Percentiles rank a stretch among this genome's conserved stretches.
These are phyloP conservation scores for Pristionchus exspectatus DNA, from an alignment of 2,888 invertebrate species.

Conservation along the genomic window DNA sequence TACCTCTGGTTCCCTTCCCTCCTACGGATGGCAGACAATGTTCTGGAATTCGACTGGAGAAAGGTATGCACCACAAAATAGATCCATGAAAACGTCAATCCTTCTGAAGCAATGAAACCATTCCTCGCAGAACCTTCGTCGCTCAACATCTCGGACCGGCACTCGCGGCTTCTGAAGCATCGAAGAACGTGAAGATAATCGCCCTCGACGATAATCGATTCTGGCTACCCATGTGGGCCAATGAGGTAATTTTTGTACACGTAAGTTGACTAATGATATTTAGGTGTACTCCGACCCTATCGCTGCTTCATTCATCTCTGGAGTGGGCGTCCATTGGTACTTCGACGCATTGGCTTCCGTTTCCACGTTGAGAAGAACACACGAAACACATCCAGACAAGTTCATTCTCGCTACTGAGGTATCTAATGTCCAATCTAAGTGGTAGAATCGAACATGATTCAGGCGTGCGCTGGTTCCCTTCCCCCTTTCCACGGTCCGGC, in stretches of 20 bases:
- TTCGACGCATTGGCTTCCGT: neutral
- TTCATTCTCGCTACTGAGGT: constrained; percentile 55
- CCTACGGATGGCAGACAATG: constrained; percentile 49
- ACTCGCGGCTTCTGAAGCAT: neutral
- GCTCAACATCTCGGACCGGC: constrained; percentile 35
- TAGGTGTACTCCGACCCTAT: constrained; percentile 26
- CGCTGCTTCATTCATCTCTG: constrained; percentile 19
- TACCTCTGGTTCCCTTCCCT: constrained; percentile 39
- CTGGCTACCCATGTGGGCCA: constrained; percentile 45
- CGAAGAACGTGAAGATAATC: constrained; percentile 42
- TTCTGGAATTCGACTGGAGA: constrained; percentile 54
- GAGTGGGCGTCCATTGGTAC: constrained; percentile 52
- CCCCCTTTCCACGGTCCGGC: neutral
- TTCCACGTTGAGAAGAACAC: neutral
- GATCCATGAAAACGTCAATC: too few species aligned
- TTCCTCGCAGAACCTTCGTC: constrained; percentile 8
- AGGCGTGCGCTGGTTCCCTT: constrained; percentile 23
- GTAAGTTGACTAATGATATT: neutral
- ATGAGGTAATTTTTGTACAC: neutral
- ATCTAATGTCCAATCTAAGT: too few species aligned
- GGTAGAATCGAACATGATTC: too few species aligned
- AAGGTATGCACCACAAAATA: too few species aligned
- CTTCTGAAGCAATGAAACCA: neutral
- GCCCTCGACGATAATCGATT: constrained; percentile 44
- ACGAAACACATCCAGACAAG: constrained; percentile 39